Percentiles rank a stretch among this genome's conserved stretches.
phyloP scores from a whole-genome alignment of 2,888 invertebrate species.

The Labia minor region DNA sequence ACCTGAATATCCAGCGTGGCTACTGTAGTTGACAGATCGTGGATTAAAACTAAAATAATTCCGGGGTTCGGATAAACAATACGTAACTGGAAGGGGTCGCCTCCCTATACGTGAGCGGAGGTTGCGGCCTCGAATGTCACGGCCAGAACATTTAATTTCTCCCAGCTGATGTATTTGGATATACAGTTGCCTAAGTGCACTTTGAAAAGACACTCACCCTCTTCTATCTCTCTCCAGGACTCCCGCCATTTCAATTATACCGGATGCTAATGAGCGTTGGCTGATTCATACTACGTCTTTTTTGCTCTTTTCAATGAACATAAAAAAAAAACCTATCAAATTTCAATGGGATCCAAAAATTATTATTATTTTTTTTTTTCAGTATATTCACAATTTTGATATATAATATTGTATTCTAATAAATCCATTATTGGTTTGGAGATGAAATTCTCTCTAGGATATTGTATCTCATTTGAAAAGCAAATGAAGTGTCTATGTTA shows the following conservation, averaged over 20 bases:
- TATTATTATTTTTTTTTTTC: no score
- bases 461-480: no score
- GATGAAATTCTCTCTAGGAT: no score
- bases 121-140: slow-evolving; percentile 8
- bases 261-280: slow-evolving; percentile 13
- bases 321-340: not conserved
- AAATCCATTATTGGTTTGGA: no score
- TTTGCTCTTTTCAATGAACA: not conserved
- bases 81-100: not conserved
- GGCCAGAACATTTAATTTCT: slow-evolving; percentile 13
- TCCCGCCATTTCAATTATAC: slow-evolving; percentile 1
- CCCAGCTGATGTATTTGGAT: slow-evolving; percentile 2
- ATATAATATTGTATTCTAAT: no score
- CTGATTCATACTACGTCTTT: not conserved
- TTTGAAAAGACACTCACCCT: not conserved
- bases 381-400: no score
- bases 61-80: not conserved
- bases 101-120: no score
- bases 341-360: not conserved
- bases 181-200: slow-evolving; percentile 13
- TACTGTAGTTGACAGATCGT: not conserved
- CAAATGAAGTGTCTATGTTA: no score
- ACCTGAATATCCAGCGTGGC: no score
- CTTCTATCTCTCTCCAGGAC: not conserved
- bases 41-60: not conserved